Base-by-base conservation (phyloP, 2,888 invertebrate species). In the Sepioteuthis lessoniana region DNA sequence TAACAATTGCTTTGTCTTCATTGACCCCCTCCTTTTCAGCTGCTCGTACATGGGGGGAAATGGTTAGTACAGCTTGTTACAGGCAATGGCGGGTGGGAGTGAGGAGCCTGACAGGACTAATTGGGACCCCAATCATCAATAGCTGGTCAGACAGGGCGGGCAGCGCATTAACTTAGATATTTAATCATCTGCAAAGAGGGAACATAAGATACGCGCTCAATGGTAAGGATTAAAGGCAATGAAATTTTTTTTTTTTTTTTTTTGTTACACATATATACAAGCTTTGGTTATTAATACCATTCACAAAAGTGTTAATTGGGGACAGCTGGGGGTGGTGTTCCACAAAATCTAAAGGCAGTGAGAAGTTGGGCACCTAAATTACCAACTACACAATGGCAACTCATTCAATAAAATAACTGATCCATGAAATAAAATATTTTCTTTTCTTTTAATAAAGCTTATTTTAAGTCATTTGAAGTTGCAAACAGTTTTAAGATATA, bases 141-240 rank as follows among this genome's bases (percentile, higher is more conserved):
- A 93, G 93, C 55, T 50, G 35, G 55, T 93, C 55, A 50, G 92
- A 92, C 42, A 92, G 92, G 31, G 92, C 42, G 47, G 92, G 93
- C 93, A 93, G 93, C 60, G 93, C 93, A 38, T 38, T 93, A 93
- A 93, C 60, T 37, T 60, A 93, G 93, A 50, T 35, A 55, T 93
- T 55, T 93, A 93, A 93, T 93, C 93, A 93, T 93, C 93, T 93
- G 93, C 93, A 93, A 93, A 93, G 60, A 93, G 93, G 93, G 55
- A 93, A 93, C 60, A 93, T 35, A 60, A 50, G 55, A 93, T 35
- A 93, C 93, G 92, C 92, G 92, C 92, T 92, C 92, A 92, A 92
- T 92, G 47, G 92, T 47, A 92, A 92, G 31, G 42, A 42, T 42
- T 47, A 42, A 92, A 92, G 42, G 50, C 50, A 93, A 38, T 50